These are phyloP conservation scores for Deroplatys truncata DNA, from an alignment of 2,888 invertebrate species.

Conservation along the genomic window DNA sequence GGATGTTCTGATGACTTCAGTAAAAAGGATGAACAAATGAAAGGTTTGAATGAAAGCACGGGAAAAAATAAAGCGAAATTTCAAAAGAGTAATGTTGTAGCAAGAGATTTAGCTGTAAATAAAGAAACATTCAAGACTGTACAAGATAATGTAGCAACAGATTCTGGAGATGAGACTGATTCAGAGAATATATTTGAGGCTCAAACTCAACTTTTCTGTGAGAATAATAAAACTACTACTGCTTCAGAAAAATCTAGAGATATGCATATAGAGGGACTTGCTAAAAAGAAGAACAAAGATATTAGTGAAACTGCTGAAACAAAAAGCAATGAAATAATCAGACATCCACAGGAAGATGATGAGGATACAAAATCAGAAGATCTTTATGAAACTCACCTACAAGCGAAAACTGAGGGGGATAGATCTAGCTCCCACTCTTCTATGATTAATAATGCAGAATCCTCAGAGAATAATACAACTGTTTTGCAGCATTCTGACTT, in stretches of 20 bases:
- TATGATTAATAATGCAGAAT: neutral
- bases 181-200: conserved; percentile 8
- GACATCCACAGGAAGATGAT: neutral
- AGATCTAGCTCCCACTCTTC: neutral
- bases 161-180: conserved; percentile 19
- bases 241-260: neutral
- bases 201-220: neutral
- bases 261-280: neutral
- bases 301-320: neutral
- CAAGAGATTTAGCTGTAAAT: neutral
- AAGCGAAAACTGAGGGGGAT: neutral
- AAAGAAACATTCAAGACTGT: neutral
- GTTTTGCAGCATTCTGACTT: no score
- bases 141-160: neutral
- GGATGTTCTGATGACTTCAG: neutral
- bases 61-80: neutral
- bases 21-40: neutral
- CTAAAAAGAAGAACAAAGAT: neutral
- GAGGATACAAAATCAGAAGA: neutral
- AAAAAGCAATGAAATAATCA: neutral
- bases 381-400: neutral
- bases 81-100: neutral
- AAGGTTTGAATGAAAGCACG: neutral
- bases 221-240: neutral
- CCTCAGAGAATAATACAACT: neutral